Percentiles rank a stretch among this genome's conserved stretches.
Evolutionary conservation across 2,797 vertebrate species (phyloP).

Genomic region (Argyrosomus regius): DNA sequence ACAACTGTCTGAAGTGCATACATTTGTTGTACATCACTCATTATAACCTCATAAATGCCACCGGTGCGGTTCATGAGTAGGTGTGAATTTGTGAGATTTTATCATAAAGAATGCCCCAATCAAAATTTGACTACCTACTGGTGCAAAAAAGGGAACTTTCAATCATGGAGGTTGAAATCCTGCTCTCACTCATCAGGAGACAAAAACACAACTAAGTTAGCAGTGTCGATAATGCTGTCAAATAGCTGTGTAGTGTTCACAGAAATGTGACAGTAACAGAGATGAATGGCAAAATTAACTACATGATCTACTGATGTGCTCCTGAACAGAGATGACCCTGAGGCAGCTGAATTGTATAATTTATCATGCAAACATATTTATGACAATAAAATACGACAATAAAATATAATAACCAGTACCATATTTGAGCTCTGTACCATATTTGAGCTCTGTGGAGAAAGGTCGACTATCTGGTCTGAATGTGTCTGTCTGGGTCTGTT

Average conservation of each 20-base stretch:
- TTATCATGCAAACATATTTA: not conserved
- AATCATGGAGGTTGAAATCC: too few species aligned
- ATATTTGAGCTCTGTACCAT: not conserved
- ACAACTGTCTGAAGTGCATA: not conserved
- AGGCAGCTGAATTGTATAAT: not conserved
- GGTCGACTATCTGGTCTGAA: not conserved
- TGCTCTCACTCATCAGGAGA: not conserved
- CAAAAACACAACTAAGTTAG: not conserved
- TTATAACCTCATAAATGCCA: not conserved
- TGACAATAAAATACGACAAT: not conserved
- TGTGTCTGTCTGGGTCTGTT: not conserved
- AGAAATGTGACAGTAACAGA: not conserved
- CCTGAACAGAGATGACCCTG: not conserved
- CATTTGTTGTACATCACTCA: not conserved
- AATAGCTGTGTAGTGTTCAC: not conserved
- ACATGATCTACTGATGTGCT: not conserved
- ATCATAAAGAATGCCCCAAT: not conserved
- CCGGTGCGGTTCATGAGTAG: not conserved
- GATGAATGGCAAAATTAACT: not conserved
- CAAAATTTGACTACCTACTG: too few species aligned
- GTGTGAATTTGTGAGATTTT: not conserved
- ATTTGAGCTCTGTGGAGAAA: not conserved
- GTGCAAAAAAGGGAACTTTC: too few species aligned
- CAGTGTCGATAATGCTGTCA: not conserved
- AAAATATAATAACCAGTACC: not conserved